Conservation (phyloP, 2,888 invertebrate species). For the Antheraea assamensis region DNA sequence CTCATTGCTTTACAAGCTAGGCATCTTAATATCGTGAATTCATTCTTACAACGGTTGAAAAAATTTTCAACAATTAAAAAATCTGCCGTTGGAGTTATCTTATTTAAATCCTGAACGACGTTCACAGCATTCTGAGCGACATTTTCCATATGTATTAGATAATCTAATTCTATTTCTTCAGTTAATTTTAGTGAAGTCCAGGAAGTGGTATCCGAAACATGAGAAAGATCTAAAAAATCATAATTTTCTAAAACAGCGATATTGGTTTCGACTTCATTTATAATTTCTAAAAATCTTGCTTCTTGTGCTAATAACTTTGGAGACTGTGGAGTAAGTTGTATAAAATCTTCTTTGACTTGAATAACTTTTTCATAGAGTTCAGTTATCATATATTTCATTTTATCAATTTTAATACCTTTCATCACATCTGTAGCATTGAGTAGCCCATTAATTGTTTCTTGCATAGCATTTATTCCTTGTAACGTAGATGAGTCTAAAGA, state of each 20-base stretch:
- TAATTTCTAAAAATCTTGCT: constrained; percentile 59
- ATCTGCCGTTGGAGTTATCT: constrained; percentile 52
- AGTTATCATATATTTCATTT: constrained; percentile 59
- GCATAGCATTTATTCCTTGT: constrained; percentile 42
- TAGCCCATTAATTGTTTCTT: constrained; percentile 49
- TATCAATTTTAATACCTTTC: constrained; percentile 54
- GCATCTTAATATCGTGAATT: constrained; percentile 58
- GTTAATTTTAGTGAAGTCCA: constrained; percentile 48
- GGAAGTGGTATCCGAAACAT: constrained; percentile 49
- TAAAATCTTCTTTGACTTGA: constrained; percentile 61
- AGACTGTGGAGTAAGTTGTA: constrained; percentile 52
- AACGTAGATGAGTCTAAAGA: constrained; percentile 19
- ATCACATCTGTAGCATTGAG: constrained; percentile 55
- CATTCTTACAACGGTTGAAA: constrained; percentile 58
- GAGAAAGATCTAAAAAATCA: constrained; percentile 63
- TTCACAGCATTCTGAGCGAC: constrained; percentile 57
- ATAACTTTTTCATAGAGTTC: constrained; percentile 57
- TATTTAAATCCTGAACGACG: constrained; percentile 51
- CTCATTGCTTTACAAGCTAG: constrained; percentile 56
- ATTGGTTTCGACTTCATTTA: constrained; percentile 63
- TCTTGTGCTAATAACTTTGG: constrained; percentile 50
- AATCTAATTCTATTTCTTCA: constrained; percentile 54
- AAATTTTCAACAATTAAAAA: constrained; percentile 61
- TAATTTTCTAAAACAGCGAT: constrained; percentile 67
- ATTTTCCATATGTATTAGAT: constrained; percentile 55